These are phyloP conservation scores for Pseudomyrmex cubaensis DNA, from an alignment of 1,140 invertebrate genomes.

Conservation along the genomic window DNA sequence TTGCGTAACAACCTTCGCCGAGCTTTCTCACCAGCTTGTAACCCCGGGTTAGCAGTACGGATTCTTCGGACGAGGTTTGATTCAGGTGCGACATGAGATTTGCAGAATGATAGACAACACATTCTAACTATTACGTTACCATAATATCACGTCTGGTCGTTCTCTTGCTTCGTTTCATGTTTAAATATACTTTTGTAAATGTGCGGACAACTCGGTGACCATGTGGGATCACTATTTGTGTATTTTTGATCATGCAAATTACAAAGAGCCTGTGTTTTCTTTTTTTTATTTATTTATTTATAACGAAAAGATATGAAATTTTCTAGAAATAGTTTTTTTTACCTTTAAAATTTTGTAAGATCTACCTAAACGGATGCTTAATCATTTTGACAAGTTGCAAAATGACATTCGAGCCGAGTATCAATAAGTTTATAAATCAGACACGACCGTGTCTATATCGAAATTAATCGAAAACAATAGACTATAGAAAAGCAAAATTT, in stretches of 20 bases:
- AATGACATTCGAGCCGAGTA: neutral
- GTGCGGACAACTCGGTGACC: neutral
- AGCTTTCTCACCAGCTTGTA: constrained; percentile 87
- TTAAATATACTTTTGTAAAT: neutral
- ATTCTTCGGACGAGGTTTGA: constrained; percentile 85
- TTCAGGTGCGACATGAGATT: constrained; percentile 70
- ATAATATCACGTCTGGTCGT: constrained; percentile 35
- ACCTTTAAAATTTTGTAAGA: constrained; percentile 31
- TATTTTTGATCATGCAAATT: neutral
- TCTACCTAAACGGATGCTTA: neutral
- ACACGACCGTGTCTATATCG: neutral
- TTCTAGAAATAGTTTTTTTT: neutral
- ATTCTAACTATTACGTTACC: constrained; percentile 28
- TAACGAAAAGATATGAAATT: neutral
- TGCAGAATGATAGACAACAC: constrained; percentile 34
- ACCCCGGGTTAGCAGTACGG: constrained; percentile 85
- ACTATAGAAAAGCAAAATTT: constrained; percentile 23
- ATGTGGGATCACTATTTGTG: neutral
- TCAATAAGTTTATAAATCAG: neutral
- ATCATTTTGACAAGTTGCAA: constrained; percentile 32
- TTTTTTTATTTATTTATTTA: constrained; percentile 1
- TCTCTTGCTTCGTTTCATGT: constrained; percentile 1
- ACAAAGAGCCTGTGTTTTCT: neutral
- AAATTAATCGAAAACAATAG: constrained; percentile 18
- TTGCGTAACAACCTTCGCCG: constrained; percentile 89